phyloP scores from a whole-genome alignment of 2,113 vertebrate species.

The Centrocercus urophasianus region DNA sequence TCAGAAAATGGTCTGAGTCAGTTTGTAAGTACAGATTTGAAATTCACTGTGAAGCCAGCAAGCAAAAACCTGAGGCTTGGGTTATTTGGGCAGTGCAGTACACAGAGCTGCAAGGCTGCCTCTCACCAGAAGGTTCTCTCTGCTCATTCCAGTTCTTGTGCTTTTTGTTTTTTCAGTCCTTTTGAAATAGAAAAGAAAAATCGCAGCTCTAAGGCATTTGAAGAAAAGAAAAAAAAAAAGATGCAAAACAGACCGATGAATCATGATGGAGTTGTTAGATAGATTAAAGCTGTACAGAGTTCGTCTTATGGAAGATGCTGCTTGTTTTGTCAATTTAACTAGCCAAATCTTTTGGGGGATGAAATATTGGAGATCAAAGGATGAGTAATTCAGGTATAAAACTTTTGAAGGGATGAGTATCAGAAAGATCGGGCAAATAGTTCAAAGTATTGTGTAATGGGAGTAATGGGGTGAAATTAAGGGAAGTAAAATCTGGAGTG shows the following conservation, averaged over 20 bases:
- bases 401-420: not conserved
- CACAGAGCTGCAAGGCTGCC: not conserved
- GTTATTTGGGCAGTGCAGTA: not conserved
- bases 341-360: not conserved
- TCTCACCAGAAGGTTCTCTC: not conserved
- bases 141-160: not conserved
- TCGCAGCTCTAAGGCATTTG: not conserved
- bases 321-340: not conserved
- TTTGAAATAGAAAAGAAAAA: conserved; percentile 5
- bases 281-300: conserved; percentile 9
- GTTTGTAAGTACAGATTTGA: not conserved
- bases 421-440: not conserved
- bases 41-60: not conserved
- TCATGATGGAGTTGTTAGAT: not conserved
- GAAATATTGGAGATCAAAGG: not conserved
- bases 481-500: not conserved
- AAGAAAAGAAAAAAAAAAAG: not conserved
- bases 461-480: not conserved
- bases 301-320: not conserved
- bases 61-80: not conserved
- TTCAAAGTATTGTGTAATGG: not conserved
- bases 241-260: not conserved
- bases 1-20: not conserved
- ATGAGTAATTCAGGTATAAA: not conserved
- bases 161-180: not conserved